Base-by-base conservation (phyloP, 2,797 vertebrate species). In the Liasis olivaceus region DNA sequence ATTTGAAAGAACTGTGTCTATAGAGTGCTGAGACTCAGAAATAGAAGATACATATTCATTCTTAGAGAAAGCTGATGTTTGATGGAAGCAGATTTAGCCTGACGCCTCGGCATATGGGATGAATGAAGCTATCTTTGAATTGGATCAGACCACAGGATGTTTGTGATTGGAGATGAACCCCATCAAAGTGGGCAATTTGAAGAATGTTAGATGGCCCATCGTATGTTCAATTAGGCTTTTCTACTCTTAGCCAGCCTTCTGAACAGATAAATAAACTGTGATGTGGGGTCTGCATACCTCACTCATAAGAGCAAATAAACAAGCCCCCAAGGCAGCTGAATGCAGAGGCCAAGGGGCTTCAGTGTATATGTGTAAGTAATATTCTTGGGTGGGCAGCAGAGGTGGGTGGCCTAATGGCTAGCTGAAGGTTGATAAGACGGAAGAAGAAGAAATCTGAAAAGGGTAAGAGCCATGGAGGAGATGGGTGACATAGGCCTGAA, bases 341-440 rank as follows among this genome's bases (percentile, higher is more conserved):
- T 90, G 88, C 84, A 85, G 94, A 93, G 92, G 89, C 92, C 87
- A 91, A 87, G 47, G 89, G 89, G 56, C 90, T 86, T 90, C 90
- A 90, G 31, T 31, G 26, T 62, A 8, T 22, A 58, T 81, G 58
- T 93, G 63, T n/a, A 28, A 42, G 5, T 11, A 12, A 91, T 81
- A 4, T 97, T 94, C 93, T 95, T 97, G 97, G 97, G 97, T 97
- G 96, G 97, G 95, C 96, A 96, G 0, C 2, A 66, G 94, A 94
- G 94, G 95, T 96, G 97, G 97, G 96, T 96, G 97, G 96, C 97
- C 97, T 95, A 0, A 1, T 66, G 89, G 94, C 94, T 95, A 92
- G 92, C 89, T 93, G 91, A 90, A 87, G 91, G 63, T 87, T 91
- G 93, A 92, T 95, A 92, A 91, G 91, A 62, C 36, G 13, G 86